Base-by-base conservation (phyloP, 2,888 invertebrate species). In the Falcaria lacertinaria region DNA sequence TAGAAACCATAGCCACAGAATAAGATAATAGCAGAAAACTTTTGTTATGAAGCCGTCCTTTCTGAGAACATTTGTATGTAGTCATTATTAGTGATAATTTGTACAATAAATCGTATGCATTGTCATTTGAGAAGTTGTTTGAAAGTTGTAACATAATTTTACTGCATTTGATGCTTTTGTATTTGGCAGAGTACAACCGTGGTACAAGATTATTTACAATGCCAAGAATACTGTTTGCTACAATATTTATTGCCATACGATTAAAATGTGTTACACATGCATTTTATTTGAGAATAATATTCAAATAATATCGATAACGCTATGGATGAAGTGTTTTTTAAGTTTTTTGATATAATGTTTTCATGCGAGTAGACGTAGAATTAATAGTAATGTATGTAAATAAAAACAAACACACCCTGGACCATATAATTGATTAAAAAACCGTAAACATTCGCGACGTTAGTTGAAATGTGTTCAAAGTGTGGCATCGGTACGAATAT, bases 31-130 rank as follows among this genome's bases (percentile, higher is more conserved):
- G 50, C 47, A 25, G 43, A 46, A 56, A 42, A 44, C 28, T 28
- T 11, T 28, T 28, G 48, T 34, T 34, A 39, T 32, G 42, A 15
- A 39, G 42, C 47, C 42, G 47, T 38, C 48, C 45, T 44, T 68
- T 67, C 60, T 37, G 32, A 40, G 44, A 50, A 47, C 33, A 39
- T 52, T 54, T 52, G 47, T 40, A 41, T 44, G 56, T 54, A 66
- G 46, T 61, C 48, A 56, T 66, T 59, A 64, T 60, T 50, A 47
- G 47, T 58, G 48, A 61, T 73, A 47, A 69, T 70, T 64, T 63
- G 50, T 36, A 41, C 41, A 58, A 63, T 67, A 72, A 64, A 61
- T 68, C 59, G 2, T 28, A 2, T 11, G 7, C 28, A 28, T 28
- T 28, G 28, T 28, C 28, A 11, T 11, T 22, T 57, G 51, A 17